These are phyloP conservation scores for human (Homo sapiens) DNA, from an alignment of 2,113 vertebrate genomes.

Conservation along the genomic window DNA sequence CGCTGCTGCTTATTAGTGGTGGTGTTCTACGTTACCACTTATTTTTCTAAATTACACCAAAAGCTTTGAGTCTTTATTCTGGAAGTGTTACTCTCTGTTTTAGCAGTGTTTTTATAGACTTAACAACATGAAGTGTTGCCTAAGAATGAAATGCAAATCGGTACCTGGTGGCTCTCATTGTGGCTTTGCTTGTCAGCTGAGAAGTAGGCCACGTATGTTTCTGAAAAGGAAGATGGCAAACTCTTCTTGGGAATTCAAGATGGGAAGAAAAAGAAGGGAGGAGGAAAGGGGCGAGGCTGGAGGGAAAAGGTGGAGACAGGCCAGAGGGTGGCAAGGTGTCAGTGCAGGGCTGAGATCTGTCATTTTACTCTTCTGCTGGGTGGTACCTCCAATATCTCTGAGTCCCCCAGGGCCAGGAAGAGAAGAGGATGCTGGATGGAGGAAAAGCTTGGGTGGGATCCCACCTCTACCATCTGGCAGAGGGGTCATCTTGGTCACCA, in stretches of 20 bases:
- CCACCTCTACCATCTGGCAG: background rate
- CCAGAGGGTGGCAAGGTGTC: background rate
- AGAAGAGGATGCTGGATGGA: background rate
- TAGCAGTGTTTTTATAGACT: background rate
- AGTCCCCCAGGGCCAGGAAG: background rate
- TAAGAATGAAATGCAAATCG: background rate
- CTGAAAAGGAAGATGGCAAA: background rate
- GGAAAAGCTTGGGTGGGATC: background rate
- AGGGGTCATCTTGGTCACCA: background rate
- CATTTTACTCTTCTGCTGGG: background rate
- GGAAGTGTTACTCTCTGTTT: background rate
- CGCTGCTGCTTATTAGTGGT: background rate
- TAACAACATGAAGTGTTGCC: background rate
- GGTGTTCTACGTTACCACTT: background rate
- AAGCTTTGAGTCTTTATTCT: background rate
- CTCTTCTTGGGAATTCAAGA: background rate
- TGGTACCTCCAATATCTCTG: background rate
- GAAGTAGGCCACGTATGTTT: background rate
- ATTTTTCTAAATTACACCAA: background rate
- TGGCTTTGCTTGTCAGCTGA: background rate
- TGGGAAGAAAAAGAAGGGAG: background rate
- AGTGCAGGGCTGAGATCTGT: background rate
- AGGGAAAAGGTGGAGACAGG: background rate
- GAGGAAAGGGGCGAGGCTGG: background rate
- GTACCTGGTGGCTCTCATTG: background rate